Evolutionary conservation across 2,888 invertebrate species (phyloP), one percentile per base, ranked within the genome.

Genomic region (Dynastes hyllus): DNA sequence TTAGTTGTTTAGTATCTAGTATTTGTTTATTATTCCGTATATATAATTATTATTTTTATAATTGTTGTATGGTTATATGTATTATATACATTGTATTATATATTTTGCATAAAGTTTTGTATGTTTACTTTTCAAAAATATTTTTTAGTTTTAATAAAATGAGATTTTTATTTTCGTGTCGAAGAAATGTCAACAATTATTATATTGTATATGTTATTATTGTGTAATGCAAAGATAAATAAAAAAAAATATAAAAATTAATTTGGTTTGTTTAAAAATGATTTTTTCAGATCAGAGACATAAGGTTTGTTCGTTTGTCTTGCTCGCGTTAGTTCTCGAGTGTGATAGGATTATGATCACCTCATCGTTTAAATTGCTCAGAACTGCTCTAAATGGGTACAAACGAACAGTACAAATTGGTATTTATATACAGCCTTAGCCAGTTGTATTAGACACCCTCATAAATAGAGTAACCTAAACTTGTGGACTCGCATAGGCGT

Each of bases 141-240:
- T 29, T 11, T 22, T 71, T 58, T 71, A 27, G 29, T 40, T 16
- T 37, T 22, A 45, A 13, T 5, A 37, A 37, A 5, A 9, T 63
- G 40, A 61, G 22, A 55, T 50, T 22, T 11, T 75, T 37, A 27
- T 32, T 51, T 75, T 61, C 45, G 40, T 58, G 4, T 40, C 27
- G 45, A 75, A 61, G 63, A 75, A 27, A 61, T 45, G 22, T 50
- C 45, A 75, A 75, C 63, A 63, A 61, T 75, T 63, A 73, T 73
- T 73, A 75, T 75, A 79, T 76, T 76, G 79, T 79, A 79, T 79
- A 79, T 79, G 79, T 79, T 79, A 79, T 75, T 78, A 78, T 79
- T 79, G 79, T 79, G 79, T 79, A 79, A 76, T 79, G 79, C 79
- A 79, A 79, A 76, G 76, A 70, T 61, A 32, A 76, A 79, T 70